Base-by-base conservation (phyloP, 2,113 vertebrate genomes). In the Lepisosteus osseus region DNA sequence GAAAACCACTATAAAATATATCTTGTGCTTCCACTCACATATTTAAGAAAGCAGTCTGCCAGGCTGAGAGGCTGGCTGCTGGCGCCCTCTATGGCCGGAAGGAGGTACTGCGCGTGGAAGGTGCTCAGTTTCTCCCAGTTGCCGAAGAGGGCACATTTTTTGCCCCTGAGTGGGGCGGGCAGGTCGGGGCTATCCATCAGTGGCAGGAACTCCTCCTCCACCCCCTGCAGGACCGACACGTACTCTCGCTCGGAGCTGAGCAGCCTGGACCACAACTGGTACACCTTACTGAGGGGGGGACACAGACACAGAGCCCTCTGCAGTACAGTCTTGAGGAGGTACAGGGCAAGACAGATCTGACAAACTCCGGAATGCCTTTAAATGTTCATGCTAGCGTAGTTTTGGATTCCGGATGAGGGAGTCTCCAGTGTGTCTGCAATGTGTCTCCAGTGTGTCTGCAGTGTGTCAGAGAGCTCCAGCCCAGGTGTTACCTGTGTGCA, bases 11-110 rank as follows among this genome's bases (percentile, higher is more conserved):
- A 14, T n/a, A 45, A 67, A 14, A 41, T 11, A 44, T 29, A 29
- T 29, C 29, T 29, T 29, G 29, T 29, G 29, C 29, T 29, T 29
- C 29, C 29, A 80, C 94, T 90, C 77, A 96, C 95, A 0, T 94
- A 93, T 85, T 92, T 94, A 73, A 91, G 93, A 87, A 97, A 97
- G 84, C 94, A 94, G 84, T 94, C 90, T 29, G 94, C 94, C 1
- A 94, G 92, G 59, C 93, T 82, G 65, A 95, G 82, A 0, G 95
- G 95, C 71, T 95, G 93, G 62, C 87, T 78, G 0, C 91, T 80
- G 11, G 94, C 94, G 44, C 92, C 92, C 85, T 95, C 93, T 78
- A 97, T 93, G 75, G 94, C 91, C 0, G 87, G 91, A 7, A 96
- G 89, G 4, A 97, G 92, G 71, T 88, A 85, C 66, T 89, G 90